Conservation (phyloP, 1,140 invertebrate genomes). For the Linepithema humile region DNA sequence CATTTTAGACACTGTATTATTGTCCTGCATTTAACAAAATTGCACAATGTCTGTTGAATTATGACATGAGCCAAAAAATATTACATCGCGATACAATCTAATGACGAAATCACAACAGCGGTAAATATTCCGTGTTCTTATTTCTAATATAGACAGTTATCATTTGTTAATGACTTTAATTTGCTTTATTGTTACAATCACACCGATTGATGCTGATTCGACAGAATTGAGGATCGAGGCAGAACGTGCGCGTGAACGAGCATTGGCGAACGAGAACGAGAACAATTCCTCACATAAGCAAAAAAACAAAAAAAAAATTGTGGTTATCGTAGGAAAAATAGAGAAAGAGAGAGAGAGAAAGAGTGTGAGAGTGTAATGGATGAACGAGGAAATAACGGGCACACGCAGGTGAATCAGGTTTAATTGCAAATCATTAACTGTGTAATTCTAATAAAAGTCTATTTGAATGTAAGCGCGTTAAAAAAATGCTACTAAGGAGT, state of each 20-base stretch:
- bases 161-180: conserved; percentile 4
- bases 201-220: neutral
- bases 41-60: neutral
- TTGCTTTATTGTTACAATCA: neutral
- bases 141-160: neutral
- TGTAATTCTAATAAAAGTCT: conserved; percentile 82
- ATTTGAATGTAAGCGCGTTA: conserved; percentile 82
- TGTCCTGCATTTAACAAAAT: neutral
- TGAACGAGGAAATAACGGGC: conserved; percentile 46
- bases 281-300: conserved; percentile 78
- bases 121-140: neutral
- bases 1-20: neutral
- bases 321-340: conserved; percentile 55
- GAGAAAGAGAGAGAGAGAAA: neutral
- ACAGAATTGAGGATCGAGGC: conserved; percentile 50
- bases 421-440: conserved; percentile 77
- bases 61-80: neutral
- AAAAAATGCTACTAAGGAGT: conserved; percentile 78
- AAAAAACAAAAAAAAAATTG: conserved; percentile 35
- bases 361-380: conserved; percentile 14
- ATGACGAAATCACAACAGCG: neutral
- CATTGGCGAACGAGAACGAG: conserved; percentile 62
- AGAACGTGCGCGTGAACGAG: conserved; percentile 63
- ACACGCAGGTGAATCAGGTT: conserved; percentile 57
- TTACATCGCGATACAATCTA: neutral